A percentile compares a stretch with the other conserved stretches of the same genome.
phyloP scores from a whole-genome alignment of 2,797 vertebrate species.

The Molothrus aeneus region DNA sequence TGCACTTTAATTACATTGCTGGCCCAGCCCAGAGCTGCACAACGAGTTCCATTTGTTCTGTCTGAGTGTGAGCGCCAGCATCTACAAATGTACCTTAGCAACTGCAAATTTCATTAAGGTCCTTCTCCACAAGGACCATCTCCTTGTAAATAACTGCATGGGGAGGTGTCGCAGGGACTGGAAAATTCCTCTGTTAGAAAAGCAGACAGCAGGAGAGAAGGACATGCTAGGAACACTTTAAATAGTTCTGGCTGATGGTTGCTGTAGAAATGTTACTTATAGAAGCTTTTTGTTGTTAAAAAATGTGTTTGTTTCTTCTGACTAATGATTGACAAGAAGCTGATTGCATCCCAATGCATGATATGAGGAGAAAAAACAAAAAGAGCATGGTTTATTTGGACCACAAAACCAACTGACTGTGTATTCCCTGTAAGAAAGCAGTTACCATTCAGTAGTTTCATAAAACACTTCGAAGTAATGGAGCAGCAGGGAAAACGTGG shows the following conservation, averaged over 20 bases:
- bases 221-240: conserved; percentile 31
- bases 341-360: conserved; percentile 66
- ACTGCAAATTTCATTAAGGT: conserved; percentile 47
- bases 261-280: conserved; percentile 34
- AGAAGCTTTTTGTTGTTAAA: conserved; percentile 10
- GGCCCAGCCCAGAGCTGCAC: conserved; percentile 54
- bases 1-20: conserved; percentile 73
- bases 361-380: conserved; percentile 1
- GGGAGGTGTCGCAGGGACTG: conserved; percentile 9
- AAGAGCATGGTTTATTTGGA: conserved; percentile 62
- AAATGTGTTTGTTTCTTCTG: conserved; percentile 56
- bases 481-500: neutral
- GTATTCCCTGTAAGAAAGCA: neutral
- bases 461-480: neutral
- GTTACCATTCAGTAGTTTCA: neutral
- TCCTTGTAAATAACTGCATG: conserved; percentile 66
- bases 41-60: conserved; percentile 13
- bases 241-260: conserved; percentile 46
- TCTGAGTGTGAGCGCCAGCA: conserved; percentile 17
- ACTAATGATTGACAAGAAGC: conserved; percentile 44
- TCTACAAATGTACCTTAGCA: conserved; percentile 51
- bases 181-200: conserved; percentile 17
- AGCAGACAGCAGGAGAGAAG: conserved; percentile 22
- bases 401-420: neutral
- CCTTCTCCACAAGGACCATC: conserved; percentile 25